Evolutionary conservation across 2,113 vertebrate species (phyloP).

Genomic region (Miniopterus natalensis): DNA sequence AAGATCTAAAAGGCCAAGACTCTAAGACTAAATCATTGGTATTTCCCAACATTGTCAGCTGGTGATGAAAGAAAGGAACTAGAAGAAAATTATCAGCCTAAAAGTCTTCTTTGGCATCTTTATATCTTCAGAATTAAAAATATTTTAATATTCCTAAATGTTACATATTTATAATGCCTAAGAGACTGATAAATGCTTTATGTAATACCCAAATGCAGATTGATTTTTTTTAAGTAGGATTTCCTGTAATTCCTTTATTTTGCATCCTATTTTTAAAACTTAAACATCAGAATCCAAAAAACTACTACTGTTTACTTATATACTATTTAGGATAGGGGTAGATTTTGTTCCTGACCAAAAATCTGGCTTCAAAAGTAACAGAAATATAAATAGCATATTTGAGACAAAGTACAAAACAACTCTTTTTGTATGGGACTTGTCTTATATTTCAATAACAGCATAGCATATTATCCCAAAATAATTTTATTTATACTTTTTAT

Average conservation of each 20-base stretch:
- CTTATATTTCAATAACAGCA: neutral
- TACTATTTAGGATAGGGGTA: neutral
- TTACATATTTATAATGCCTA: neutral
- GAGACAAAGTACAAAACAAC: neutral
- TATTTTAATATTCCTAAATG: neutral
- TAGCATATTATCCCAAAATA: neutral
- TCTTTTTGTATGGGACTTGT: neutral
- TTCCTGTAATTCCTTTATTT: neutral
- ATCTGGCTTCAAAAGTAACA: neutral
- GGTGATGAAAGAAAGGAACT: neutral
- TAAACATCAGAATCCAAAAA: neutral
- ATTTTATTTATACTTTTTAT: neutral
- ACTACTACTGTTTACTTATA: neutral
- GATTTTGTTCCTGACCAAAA: neutral
- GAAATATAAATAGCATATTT: neutral
- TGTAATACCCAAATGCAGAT: neutral
- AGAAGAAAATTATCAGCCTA: neutral
- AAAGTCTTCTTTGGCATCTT: neutral
- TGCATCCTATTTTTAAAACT: neutral
- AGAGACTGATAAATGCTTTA: neutral
- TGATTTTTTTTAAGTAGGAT: neutral
- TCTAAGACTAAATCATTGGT: neutral
- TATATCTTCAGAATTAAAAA: neutral
- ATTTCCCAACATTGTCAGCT: neutral
- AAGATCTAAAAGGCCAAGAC: neutral